Base-by-base conservation (phyloP, 1,140 invertebrate genomes). In the Hermatobates lingyangjiaoensis region DNA sequence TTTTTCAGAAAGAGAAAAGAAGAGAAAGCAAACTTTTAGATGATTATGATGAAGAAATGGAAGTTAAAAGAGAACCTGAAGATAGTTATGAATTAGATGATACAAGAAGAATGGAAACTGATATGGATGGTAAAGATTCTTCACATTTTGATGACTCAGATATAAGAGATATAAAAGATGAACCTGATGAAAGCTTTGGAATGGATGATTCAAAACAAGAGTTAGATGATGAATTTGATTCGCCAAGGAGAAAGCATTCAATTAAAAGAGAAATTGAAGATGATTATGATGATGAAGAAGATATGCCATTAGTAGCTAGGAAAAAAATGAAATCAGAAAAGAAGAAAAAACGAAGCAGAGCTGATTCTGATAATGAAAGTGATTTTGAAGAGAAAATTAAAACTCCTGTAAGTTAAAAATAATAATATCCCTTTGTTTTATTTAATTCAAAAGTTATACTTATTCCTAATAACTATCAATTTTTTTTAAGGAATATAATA, bases 291-390 rank as follows among this genome's bases (percentile, higher is more conserved):
- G 74, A 78, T 59, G 72, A 81, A 46, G 72, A 78, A 63, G 71
- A 85, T 64, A 60, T 77, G 58, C 77, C 80, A 51, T 61, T 89
- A 57, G 71, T 73, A 56, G 68, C 74, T 45, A 66, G 77, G 46
- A 87, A 83, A 62, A 83, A 82, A 80, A 83, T 63, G 80, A 77
- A 59, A 79, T 74, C 65, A 58, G 70, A 74, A 66, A 75, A 72
- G 63, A 74, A 71, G 58, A 74, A 71, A 58, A 73, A 71, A 53
- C 26, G 20, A 7, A 44, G 50, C 24, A 67, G 73, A 61, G 66
- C 69, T 54, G 63, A 69, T 59, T 66, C 70, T 59, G 71, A 76
- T 61, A 68, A 75, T 51, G 73, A 80, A 51, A 73, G 78, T 50
- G 70, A 74, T 52, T 71, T 78, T 53, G 73, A 81, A 48, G 71